phyloP scores from a whole-genome alignment of 2,113 vertebrate genomes.

The Pseudorectes ferrugineus region DNA sequence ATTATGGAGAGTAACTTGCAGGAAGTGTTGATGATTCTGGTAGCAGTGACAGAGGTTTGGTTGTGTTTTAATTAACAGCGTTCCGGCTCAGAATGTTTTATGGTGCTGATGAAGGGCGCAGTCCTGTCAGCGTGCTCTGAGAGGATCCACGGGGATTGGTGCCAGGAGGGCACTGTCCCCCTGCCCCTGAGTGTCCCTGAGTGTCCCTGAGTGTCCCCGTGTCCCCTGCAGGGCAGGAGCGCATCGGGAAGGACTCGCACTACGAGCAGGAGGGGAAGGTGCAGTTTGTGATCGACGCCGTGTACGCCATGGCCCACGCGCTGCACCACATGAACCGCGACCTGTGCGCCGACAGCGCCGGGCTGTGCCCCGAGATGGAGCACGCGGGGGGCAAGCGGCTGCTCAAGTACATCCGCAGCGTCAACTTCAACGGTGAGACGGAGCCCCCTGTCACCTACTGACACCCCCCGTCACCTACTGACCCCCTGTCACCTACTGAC shows the following conservation, averaged over 20 bases:
- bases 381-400: constrained; percentile 86
- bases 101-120: fast-evolving
- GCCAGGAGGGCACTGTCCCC: not conserved
- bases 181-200: not conserved
- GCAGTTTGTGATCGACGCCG: constrained; percentile 93
- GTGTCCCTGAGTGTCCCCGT: not conserved
- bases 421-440: constrained; percentile 85
- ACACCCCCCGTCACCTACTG: not conserved
- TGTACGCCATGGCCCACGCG: constrained; percentile 93
- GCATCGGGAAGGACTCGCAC: constrained; percentile 88
- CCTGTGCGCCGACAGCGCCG: constrained; percentile 82
- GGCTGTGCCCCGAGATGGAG: constrained; percentile 91
- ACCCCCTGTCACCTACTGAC: not conserved
- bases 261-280: constrained; percentile 97
- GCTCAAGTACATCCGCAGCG: constrained; percentile 89
- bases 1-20: not conserved
- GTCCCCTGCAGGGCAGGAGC: constrained; percentile 83
- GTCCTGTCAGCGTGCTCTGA: fast-evolving
- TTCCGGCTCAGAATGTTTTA: not conserved
- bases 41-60: not conserved
- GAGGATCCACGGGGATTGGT: not conserved
- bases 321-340: constrained; percentile 94
- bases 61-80: not conserved
- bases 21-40: too few relatives aligned
- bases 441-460: fast-evolving